These are phyloP conservation scores for Dryobates pubescens DNA, from an alignment of 2,797 vertebrate species.

Conservation along the genomic window DNA sequence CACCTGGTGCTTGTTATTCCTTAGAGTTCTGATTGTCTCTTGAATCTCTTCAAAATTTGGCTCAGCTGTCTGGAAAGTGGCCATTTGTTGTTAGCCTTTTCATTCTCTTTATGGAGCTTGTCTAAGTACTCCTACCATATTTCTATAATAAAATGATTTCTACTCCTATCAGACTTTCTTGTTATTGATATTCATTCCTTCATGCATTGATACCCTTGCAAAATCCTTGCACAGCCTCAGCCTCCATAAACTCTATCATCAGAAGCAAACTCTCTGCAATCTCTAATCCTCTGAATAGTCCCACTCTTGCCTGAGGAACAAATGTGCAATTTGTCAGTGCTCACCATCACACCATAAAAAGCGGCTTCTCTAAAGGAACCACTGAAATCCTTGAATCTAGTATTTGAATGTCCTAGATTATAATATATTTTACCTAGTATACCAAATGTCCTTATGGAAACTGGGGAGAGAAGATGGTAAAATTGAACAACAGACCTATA, in stretches of 20 bases:
- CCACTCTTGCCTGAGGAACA: neutral
- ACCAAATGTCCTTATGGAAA: neutral
- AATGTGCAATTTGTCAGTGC: neutral
- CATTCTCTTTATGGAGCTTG: neutral
- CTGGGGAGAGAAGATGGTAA: neutral
- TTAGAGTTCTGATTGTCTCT: constrained; percentile 40
- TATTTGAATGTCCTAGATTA: neutral
- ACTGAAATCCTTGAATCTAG: neutral
- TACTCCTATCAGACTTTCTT: neutral
- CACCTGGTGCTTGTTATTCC: constrained; percentile 52
- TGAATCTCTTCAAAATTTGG: constrained; percentile 39
- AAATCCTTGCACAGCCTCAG: neutral
- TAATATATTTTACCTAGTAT: neutral
- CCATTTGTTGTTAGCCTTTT: constrained; percentile 40
- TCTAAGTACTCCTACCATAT: neutral
- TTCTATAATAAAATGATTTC: constrained; percentile 13
- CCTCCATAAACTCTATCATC: neutral
- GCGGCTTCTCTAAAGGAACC: neutral
- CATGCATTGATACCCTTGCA: neutral
- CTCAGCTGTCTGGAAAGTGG: constrained; percentile 21
- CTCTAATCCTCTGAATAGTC: neutral
- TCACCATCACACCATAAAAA: neutral
- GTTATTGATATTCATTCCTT: constrained; percentile 7
- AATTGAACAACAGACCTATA: neutral
- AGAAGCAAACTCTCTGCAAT: neutral